Percentiles rank a stretch among this genome's conserved stretches.
Conservation (phyloP, 2,113 vertebrate genomes). For the Carollia perspicillata region DNA sequence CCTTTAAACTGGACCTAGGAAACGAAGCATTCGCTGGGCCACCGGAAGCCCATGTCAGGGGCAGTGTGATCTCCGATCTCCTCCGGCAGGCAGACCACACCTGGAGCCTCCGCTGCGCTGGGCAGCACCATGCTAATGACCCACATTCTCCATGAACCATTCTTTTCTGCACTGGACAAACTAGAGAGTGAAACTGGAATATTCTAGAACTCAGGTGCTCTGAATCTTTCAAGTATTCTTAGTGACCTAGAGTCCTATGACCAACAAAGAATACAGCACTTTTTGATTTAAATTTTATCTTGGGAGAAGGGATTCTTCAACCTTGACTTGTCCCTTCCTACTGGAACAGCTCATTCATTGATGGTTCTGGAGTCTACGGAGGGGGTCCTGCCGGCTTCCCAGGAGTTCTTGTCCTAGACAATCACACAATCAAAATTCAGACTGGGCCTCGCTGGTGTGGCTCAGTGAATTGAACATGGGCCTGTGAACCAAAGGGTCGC, state of each 20-base stretch:
- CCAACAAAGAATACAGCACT: neutral
- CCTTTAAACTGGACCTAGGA: neutral
- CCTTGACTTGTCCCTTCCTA: neutral
- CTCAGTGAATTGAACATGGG: no score
- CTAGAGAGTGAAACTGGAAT: neutral
- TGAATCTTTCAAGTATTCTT: neutral
- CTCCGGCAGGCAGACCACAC: neutral
- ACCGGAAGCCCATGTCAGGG: neutral
- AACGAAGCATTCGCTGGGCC: neutral
- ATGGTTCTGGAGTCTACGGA: neutral
- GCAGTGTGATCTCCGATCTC: accelerated
- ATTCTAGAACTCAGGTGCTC: neutral
- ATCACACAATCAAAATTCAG: neutral
- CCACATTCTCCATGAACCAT: neutral
- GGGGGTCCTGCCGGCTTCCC: neutral
- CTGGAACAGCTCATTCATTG: neutral
- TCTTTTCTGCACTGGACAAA: neutral
- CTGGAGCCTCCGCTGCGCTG: neutral
- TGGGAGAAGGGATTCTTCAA: neutral
- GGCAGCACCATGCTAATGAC: neutral
- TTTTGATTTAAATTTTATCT: neutral
- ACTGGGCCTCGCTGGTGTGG: no score
- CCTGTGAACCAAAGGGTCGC: no score
- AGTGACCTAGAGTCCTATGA: neutral
- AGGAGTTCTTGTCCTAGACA: neutral